Conservation (phyloP, 2,113 vertebrate species). For the Proterorhinus semilunaris region DNA sequence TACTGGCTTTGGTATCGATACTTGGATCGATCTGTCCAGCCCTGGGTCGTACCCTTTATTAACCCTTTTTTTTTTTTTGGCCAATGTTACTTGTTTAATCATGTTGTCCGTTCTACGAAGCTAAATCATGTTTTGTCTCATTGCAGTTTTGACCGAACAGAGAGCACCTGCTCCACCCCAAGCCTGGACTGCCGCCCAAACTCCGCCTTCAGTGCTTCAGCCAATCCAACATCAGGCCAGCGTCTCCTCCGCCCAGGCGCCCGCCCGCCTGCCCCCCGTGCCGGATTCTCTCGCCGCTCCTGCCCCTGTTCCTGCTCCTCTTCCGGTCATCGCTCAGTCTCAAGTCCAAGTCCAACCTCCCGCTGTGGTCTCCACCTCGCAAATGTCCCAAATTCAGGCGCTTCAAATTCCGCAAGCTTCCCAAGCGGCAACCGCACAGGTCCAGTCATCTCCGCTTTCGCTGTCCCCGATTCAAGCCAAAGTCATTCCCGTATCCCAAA, state of each 20-base stretch:
- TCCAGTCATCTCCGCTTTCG: background rate
- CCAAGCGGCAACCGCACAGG: background rate
- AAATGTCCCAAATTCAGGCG: slow-evolving; percentile 56
- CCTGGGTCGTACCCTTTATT: too few species aligned
- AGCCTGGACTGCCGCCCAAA: slow-evolving; percentile 49
- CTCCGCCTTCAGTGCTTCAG: slow-evolving; percentile 54
- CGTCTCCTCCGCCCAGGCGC: slow-evolving; percentile 41
- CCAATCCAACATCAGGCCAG: slow-evolving; percentile 52
- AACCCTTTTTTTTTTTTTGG: too few species aligned
- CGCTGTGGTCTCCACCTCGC: slow-evolving; percentile 45
- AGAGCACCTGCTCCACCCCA: slow-evolving; percentile 57
- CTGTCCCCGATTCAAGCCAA: background rate
- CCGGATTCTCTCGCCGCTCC: slow-evolving; percentile 55
- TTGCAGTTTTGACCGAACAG: slow-evolving; percentile 56
- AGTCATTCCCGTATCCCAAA: background rate
- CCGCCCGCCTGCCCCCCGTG: slow-evolving; percentile 25
- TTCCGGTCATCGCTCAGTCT: slow-evolving; percentile 51
- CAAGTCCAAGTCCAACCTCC: slow-evolving; percentile 52
- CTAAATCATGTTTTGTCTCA: background rate
- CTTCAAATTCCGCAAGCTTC: slow-evolving; percentile 40
- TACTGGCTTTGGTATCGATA: too few species aligned
- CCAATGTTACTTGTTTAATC: too few species aligned
- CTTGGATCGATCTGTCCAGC: too few species aligned
- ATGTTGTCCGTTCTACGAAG: too few species aligned
- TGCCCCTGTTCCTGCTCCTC: slow-evolving; percentile 17